Evolutionary conservation across 2,113 vertebrate genomes (phyloP), one percentile per base, ranked within the genome.

Genomic region (Madoqua kirkii): DNA sequence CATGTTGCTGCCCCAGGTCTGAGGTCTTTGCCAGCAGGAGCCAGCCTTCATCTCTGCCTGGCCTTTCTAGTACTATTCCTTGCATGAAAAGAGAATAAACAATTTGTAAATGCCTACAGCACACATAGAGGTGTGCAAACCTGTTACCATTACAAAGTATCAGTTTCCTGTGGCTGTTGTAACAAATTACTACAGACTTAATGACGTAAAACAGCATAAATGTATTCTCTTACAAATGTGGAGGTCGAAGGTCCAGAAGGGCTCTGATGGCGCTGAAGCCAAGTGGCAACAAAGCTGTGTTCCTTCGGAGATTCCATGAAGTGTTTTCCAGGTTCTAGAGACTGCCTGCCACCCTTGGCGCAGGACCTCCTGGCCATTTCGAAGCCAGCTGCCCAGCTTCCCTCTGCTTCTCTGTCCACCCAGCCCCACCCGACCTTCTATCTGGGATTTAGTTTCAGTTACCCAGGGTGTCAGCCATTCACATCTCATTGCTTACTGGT

Each of bases 361-460:
- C 19, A 15, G 29, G 15, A 25, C 5, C 9, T 62, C 43, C 19
- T 16, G 31, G 13, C 50, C 29, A 7, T 27, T 29, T 29, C 31
- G 45, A 67, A n/a, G 40, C 17, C n/a, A 54, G 43, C 0, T 15
- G 17, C 45, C 15, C 0, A 3, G 4, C 1, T 1, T 4, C 74
- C 14, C 54, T 36, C 52, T 15, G 29, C 17, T n/a, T n/a, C n/a
- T n/a, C n/a, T n/a, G n/a, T n/a, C n/a, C n/a, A n/a, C n/a, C n/a
- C n/a, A n/a, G n/a, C n/a, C n/a, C n/a, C n/a, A n/a, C n/a, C n/a
- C n/a, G n/a, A n/a, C n/a, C n/a, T 84, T 60, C 36, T n/a, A 7
- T 1, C 43, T 19, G 23, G 60, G 60, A 40, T 52, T 85, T 81
- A 19, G 36, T 33, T 64, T 52, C 16, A 67, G 36, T 48, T 57